These are phyloP conservation scores for Oscheius myriophilus DNA, from an alignment of 2,888 invertebrate genomes.

Conservation along the genomic window DNA sequence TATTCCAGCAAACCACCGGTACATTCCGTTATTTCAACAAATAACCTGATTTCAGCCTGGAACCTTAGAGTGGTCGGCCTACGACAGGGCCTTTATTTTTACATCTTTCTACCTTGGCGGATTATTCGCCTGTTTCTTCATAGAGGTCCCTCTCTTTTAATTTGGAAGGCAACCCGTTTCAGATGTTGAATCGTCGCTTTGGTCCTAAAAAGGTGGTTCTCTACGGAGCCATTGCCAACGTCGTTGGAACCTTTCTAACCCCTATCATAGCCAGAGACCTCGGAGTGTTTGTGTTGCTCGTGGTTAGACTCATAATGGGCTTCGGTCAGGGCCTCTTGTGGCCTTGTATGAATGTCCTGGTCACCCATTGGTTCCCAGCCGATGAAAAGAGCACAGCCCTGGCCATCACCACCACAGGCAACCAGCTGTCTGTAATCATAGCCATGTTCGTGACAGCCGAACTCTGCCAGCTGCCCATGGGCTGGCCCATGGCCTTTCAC, in stretches of 20 bases:
- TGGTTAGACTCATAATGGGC: conserved; percentile 67
- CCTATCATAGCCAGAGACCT: conserved; percentile 59
- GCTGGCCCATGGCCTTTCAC: conserved; percentile 70
- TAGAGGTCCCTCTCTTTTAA: conserved; percentile 35
- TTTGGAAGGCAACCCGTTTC: background rate
- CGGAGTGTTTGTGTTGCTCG: conserved; percentile 54
- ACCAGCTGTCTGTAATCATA: conserved; percentile 67
- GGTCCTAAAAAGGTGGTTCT: conserved; percentile 62
- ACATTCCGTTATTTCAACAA: background rate
- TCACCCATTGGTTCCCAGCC: conserved; percentile 68
- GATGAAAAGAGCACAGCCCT: conserved; percentile 66
- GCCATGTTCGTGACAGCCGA: conserved; percentile 69
- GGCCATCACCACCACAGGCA: conserved; percentile 69
- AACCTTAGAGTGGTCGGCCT: conserved; percentile 60
- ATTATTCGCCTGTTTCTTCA: conserved; percentile 44
- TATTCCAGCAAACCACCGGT: conserved; percentile 19
- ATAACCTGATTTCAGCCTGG: conserved; percentile 59
- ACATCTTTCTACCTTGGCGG: conserved; percentile 64
- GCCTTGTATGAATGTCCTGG: conserved; percentile 68
- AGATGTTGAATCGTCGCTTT: conserved; percentile 43
- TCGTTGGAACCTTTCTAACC: conserved; percentile 64
- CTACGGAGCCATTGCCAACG: conserved; percentile 65
- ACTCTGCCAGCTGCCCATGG: conserved; percentile 64
- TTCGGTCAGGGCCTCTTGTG: conserved; percentile 69
- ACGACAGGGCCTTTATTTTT: conserved; percentile 63